phyloP scores from a whole-genome alignment of 2,797 vertebrate species.

The Pseudochirops cupreus region DNA sequence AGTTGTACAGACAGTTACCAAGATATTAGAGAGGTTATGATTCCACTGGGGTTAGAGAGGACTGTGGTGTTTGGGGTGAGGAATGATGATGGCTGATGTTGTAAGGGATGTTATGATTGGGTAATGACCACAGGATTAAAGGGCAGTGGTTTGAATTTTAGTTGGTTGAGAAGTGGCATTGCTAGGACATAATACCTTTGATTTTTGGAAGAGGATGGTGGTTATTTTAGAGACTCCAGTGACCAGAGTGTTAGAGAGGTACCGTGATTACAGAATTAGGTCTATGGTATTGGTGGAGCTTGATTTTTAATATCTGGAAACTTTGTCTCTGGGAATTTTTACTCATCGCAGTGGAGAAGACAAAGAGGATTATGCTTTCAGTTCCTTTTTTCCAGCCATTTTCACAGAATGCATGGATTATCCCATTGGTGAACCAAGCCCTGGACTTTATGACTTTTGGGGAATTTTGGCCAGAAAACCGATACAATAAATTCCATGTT shows the following conservation, averaged over 20 bases:
- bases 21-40: background rate
- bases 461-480: background rate
- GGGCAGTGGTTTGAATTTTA: background rate
- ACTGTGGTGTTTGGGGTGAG: background rate
- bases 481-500: background rate
- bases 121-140: background rate
- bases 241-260: background rate
- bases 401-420: background rate
- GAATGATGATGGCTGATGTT: background rate
- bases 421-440: background rate
- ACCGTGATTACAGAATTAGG: background rate
- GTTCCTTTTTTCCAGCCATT: background rate
- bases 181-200: background rate
- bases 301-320: background rate
- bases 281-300: background rate
- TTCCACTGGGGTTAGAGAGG: background rate
- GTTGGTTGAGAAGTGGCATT: background rate
- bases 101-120: background rate
- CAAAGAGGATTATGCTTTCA: background rate
- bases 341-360: background rate
- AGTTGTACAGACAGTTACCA: background rate
- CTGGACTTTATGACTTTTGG: background rate
- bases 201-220: background rate
- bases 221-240: background rate
- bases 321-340: background rate